Conservation (phyloP, 2,797 vertebrate species). For the Emydoidea blandingii region DNA sequence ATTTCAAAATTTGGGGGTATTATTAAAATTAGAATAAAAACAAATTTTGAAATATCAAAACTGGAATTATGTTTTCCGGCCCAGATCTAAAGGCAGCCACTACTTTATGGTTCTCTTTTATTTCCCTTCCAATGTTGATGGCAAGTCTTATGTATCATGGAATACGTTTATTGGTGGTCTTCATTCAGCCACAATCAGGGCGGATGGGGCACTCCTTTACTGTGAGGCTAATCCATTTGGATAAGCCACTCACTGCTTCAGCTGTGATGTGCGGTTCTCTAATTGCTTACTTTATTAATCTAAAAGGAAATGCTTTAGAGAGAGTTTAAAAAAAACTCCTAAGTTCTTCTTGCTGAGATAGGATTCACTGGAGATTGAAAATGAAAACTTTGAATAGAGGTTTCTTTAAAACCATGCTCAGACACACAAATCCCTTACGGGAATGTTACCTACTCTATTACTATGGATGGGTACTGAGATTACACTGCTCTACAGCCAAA, state of each 20-base stretch:
- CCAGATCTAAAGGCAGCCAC: too few relatives aligned
- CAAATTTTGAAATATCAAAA: too few relatives aligned
- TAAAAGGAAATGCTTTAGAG: background rate
- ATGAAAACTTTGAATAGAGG: background rate
- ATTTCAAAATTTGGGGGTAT: too few relatives aligned
- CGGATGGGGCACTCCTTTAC: background rate
- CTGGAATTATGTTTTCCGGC: too few relatives aligned
- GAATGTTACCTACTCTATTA: background rate
- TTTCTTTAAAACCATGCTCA: background rate
- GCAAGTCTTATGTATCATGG: too few relatives aligned
- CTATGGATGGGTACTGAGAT: background rate
- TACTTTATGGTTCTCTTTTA: too few relatives aligned
- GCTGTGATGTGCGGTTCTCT: background rate
- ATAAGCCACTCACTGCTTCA: background rate
- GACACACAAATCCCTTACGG: background rate
- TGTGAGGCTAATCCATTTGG: background rate
- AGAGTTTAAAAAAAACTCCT: background rate
- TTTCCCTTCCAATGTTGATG: too few relatives aligned
- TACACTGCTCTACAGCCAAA: too few relatives aligned
- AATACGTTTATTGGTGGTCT: background rate
- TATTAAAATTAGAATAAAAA: too few relatives aligned
- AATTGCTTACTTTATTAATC: constrained; percentile 4
- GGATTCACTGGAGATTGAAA: background rate
- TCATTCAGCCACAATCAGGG: background rate
- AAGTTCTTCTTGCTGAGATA: constrained; percentile 13